Base-by-base conservation (phyloP, 2,797 vertebrate species). In the Otolemur crassicaudatus region DNA sequence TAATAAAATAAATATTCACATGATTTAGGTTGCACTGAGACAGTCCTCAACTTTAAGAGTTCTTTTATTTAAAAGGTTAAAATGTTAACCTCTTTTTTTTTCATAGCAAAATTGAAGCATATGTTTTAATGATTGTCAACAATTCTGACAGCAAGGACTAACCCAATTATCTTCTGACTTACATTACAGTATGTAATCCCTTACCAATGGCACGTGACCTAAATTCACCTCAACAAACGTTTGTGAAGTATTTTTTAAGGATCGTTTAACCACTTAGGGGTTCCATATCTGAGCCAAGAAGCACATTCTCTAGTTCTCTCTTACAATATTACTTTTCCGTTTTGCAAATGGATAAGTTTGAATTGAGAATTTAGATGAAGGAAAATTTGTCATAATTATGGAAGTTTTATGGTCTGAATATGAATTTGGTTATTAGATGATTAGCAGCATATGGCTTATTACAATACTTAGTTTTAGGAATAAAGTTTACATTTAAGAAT, bases 401-500 rank as follows among this genome's bases (percentile, higher is more conserved):
- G 11, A 80, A 81, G 19, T 27, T 79, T 77, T 40, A 49, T 3
- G 19, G 73, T 79, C 12, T 29, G 1, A 58, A 46, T 73, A 53
- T 82, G 40, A 81, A 37, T 90, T 84, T 87, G 31, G 25, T 65
- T 91, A 83, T 90, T 83, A 61, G 31, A 80, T 79, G 46, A 91
- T 37, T 23, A 77, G 11, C 2, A 83, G 46, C 46, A 83, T 70
- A 73, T n/a, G 34, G 37, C 76, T 93, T 80, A 92, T 61, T 73
- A 79, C 2, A 61, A 75, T 75, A 29, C 29, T 65, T 82, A 34
- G 85, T 49, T 97, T 90, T 95, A 95, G 87, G 77, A 85, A 82
- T 82, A 92, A 95, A 22, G 60, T n/a, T 40, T 67, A 2, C 40
- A 87, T 80, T 87, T 80, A 67, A 95, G 69, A 70, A 87, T 83